These are phyloP conservation scores for Andrena trimmerana DNA, from an alignment of 2,888 invertebrate species.

Conservation along the genomic window DNA sequence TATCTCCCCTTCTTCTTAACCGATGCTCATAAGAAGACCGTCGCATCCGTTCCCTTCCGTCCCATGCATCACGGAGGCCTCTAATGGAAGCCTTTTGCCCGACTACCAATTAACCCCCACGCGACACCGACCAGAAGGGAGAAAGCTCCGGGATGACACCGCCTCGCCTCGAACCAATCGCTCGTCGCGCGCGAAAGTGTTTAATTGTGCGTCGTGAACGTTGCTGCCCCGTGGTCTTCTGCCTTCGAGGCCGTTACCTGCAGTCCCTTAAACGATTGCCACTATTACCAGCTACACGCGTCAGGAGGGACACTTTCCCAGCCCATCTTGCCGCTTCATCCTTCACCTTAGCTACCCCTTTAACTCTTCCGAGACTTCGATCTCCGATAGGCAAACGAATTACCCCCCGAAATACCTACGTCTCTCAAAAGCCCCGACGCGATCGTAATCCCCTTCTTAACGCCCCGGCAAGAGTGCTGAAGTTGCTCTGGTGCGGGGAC, in stretches of 20 bases:
- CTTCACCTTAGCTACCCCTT: neutral
- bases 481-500: no score
- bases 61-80: conserved; percentile 53
- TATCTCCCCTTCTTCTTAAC: conserved; percentile 30
- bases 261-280: neutral
- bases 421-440: neutral
- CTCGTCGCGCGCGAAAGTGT: conserved; percentile 9
- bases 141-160: conserved; percentile 39
- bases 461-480: no score
- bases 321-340: no score
- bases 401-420: neutral
- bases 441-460: neutral
- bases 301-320: no score
- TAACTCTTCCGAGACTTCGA: neutral
- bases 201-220: conserved; percentile 32
- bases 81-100: conserved; percentile 71
- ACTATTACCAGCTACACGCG: no score
- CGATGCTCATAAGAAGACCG: conserved; percentile 40
- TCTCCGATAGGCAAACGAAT: neutral
- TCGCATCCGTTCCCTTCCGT: conserved; percentile 53
- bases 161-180: conserved; percentile 6
- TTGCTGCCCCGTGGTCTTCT: neutral
- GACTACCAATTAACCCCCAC: conserved; percentile 67
- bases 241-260: neutral
- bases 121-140: conserved; percentile 46